Evolutionary conservation across 1,140 invertebrate genomes (phyloP).

Genomic region (Melipona quadrifasciata): DNA sequence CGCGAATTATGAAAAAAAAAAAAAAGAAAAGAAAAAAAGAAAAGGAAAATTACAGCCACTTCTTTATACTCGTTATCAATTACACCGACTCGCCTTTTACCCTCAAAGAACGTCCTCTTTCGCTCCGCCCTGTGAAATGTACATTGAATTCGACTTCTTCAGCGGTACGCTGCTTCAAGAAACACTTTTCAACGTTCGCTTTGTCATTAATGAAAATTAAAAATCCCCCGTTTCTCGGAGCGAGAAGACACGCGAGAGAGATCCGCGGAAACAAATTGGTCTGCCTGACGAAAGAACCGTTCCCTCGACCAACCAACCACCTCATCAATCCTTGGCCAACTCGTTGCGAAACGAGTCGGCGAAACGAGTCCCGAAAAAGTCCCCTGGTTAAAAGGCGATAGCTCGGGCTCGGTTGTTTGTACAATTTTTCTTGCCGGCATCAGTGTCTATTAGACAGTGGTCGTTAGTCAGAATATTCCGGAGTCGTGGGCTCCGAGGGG

Average conservation of each 20-base stretch:
- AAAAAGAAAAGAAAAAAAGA: no score
- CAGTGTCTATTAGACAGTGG: conserved; percentile 40
- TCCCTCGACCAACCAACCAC: conserved; percentile 53
- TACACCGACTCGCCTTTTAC: no score
- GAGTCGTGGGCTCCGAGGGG: no score
- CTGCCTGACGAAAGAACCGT: conserved; percentile 17
- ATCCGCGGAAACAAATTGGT: neutral
- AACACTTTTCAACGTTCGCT: conserved; percentile 30
- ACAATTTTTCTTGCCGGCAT: conserved; percentile 40
- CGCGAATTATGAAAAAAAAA: neutral
- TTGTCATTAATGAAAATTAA: conserved; percentile 68
- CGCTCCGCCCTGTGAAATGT: no score
- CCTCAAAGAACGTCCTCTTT: neutral
- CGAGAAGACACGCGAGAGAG: conserved; percentile 10
- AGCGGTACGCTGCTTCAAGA: conserved; percentile 20
- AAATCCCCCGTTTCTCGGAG: conserved; percentile 34
- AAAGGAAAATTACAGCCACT: neutral
- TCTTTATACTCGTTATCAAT: neutral
- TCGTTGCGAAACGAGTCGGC: conserved; percentile 43
- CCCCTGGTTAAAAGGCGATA: conserved; percentile 56
- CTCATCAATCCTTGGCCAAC: conserved; percentile 59
- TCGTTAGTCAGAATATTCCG: conserved; percentile 31
- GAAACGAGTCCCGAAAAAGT: conserved; percentile 20
- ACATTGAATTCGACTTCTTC: conserved; percentile 36
- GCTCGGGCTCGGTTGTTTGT: conserved; percentile 51